These are phyloP conservation scores for Datnioides undecimradiatus DNA, from an alignment of 2,113 vertebrate genomes.

Conservation along the genomic window DNA sequence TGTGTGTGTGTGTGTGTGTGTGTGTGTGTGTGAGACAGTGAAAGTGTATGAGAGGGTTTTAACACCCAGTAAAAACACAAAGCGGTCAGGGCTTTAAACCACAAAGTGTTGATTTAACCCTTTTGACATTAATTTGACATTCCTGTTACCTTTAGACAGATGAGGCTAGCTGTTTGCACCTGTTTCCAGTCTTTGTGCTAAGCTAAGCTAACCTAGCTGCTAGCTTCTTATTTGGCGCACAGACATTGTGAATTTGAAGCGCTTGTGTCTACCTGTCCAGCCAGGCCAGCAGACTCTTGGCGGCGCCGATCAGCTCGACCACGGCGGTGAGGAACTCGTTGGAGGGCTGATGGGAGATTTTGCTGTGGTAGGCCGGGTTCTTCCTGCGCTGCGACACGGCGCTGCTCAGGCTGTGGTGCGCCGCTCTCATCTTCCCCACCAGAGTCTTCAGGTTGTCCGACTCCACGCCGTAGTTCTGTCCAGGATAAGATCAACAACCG, in stretches of 20 bases:
- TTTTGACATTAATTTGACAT: no score
- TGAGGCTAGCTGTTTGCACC: no score
- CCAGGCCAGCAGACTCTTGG: slow-evolving; percentile 93
- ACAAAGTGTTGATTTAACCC: no score
- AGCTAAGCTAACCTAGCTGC: no score
- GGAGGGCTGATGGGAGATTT: slow-evolving; percentile 88
- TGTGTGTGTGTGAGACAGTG: not conserved
- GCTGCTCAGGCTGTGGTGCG: slow-evolving; percentile 89
- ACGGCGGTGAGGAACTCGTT: slow-evolving; percentile 95
- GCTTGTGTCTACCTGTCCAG: slow-evolving; percentile 88
- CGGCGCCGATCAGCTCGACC: slow-evolving; percentile 93
- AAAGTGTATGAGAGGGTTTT: not conserved
- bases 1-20: no score
- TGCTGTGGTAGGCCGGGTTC: slow-evolving; percentile 86
- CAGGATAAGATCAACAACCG: not conserved
- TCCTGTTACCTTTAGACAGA: no score
- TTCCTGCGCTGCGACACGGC: slow-evolving; percentile 89
- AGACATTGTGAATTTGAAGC: no score
- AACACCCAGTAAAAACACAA: no score
- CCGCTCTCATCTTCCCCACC: slow-evolving; percentile 87
- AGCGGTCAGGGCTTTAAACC: no score
- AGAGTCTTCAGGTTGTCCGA: slow-evolving; percentile 93
- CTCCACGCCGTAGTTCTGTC: slow-evolving; percentile 94
- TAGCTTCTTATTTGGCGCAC: no score
- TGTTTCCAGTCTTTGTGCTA: no score